These are phyloP conservation scores for Pogonus chalceus DNA, from an alignment of 1,140 invertebrate genomes.

Conservation along the genomic window DNA sequence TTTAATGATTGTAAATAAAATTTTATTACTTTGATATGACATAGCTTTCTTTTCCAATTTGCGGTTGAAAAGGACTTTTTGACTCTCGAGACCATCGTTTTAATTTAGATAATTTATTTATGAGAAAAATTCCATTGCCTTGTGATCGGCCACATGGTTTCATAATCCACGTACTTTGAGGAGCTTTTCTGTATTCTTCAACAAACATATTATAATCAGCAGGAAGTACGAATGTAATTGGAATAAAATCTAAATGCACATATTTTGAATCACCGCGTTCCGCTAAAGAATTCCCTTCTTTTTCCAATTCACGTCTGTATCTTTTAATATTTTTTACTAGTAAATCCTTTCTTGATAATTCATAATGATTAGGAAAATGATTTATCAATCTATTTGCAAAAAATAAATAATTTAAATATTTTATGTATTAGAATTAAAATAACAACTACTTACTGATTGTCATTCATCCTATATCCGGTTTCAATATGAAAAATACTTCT, in stretches of 20 bases:
- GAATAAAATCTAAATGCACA: constrained; percentile 80
- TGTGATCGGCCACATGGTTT: constrained; percentile 91
- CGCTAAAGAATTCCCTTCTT: constrained; percentile 78
- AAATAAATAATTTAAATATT: background rate
- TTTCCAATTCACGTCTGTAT: constrained; percentile 83
- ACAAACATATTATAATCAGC: constrained; percentile 94
- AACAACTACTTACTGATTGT: constrained; percentile 63
- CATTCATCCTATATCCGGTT: constrained; percentile 81
- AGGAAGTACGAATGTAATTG: constrained; percentile 85
- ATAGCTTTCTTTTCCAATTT: constrained; percentile 76
- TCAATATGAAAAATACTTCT: constrained; percentile 86
- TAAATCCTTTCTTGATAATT: constrained; percentile 87
- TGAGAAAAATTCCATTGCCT: constrained; percentile 77
- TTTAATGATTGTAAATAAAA: constrained; percentile 4
- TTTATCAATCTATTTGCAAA: constrained; percentile 58
- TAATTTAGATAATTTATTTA: constrained; percentile 80
- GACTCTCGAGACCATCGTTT: constrained; percentile 80
- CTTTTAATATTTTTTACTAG: constrained; percentile 93
- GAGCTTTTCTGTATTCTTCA: constrained; percentile 85
- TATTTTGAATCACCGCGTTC: constrained; percentile 66
- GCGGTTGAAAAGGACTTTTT: constrained; percentile 72
- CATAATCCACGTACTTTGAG: constrained; percentile 94
- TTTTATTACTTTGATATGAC: constrained; percentile 64
- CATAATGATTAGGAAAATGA: constrained; percentile 91
- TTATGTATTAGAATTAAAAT: background rate